phyloP scores from a whole-genome alignment of 2,113 vertebrate species.

The Erpornis zantholeuca region DNA sequence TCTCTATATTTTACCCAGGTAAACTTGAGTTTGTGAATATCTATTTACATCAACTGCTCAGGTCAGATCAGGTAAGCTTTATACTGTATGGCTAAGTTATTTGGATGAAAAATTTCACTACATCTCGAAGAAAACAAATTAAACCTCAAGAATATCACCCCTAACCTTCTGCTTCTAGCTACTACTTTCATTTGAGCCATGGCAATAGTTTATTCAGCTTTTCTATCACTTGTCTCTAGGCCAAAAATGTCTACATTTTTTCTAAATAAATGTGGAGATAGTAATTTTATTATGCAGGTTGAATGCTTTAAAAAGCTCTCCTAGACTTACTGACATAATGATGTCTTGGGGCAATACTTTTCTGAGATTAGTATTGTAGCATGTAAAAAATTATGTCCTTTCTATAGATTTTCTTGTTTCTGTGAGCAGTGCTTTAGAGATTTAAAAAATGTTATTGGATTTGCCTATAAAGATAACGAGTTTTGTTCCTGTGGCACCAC shows the following conservation, averaged over 20 bases:
- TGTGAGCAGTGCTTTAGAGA: not conserved
- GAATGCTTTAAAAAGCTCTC: not conserved
- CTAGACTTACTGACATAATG: not conserved
- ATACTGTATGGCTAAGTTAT: not conserved
- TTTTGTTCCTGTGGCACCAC: not conserved
- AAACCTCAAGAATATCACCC: not conserved
- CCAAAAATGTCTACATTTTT: not conserved
- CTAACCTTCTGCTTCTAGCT: not conserved
- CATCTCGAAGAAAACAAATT: not conserved
- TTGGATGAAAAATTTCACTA: not conserved
- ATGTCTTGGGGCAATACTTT: not conserved
- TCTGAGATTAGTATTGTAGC: not conserved
- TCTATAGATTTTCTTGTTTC: conserved; percentile 5
- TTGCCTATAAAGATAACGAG: not conserved
- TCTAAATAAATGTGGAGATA: not conserved
- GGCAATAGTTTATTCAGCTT: not conserved
- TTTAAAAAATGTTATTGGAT: conserved; percentile 9
- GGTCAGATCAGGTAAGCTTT: not conserved
- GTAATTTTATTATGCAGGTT: not conserved
- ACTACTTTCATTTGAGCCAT: not conserved
- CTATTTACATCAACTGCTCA: not conserved
- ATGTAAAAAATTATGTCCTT: not conserved
- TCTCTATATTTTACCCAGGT: not conserved
- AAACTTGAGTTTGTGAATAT: not conserved
- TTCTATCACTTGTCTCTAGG: not conserved